These are phyloP conservation scores for Xiphophorus hellerii DNA, from an alignment of 2,113 vertebrate genomes.

Conservation along the genomic window DNA sequence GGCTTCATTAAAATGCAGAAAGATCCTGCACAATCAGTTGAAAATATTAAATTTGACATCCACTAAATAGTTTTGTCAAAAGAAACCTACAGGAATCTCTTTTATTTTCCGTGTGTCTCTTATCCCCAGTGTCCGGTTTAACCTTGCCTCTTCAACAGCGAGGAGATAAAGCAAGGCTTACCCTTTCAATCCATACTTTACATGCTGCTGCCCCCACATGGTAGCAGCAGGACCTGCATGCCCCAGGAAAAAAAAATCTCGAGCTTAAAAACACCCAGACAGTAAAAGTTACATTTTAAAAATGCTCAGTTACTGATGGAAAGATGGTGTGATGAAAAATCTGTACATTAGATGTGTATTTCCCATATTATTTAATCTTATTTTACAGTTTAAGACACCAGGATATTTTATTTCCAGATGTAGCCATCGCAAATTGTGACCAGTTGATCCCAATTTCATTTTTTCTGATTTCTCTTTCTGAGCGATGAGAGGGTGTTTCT, in stretches of 20 bases:
- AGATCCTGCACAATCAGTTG: background rate
- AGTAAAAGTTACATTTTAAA: background rate
- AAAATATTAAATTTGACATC: background rate
- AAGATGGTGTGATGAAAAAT: too few relatives aligned
- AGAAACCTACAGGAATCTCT: background rate
- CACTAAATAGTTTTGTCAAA: background rate
- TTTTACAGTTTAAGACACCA: background rate
- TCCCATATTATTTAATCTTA: background rate
- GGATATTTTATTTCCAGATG: background rate
- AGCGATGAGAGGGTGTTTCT: background rate
- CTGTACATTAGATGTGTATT: background rate
- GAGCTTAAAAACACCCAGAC: background rate
- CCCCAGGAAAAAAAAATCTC: background rate
- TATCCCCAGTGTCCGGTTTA: slow-evolving; percentile 51
- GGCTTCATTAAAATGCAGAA: background rate
- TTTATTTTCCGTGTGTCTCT: background rate
- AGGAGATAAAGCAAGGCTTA: background rate
- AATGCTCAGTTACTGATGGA: background rate
- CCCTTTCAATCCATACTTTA: background rate
- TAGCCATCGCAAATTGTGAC: background rate
- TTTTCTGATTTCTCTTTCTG: background rate
- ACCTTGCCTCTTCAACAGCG: slow-evolving; percentile 49
- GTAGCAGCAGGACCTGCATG: background rate
- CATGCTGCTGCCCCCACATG: slow-evolving; percentile 53
- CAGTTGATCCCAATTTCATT: background rate